Conservation (phyloP, 2,888 invertebrate species). For the Yponomeuta plumbellus region DNA sequence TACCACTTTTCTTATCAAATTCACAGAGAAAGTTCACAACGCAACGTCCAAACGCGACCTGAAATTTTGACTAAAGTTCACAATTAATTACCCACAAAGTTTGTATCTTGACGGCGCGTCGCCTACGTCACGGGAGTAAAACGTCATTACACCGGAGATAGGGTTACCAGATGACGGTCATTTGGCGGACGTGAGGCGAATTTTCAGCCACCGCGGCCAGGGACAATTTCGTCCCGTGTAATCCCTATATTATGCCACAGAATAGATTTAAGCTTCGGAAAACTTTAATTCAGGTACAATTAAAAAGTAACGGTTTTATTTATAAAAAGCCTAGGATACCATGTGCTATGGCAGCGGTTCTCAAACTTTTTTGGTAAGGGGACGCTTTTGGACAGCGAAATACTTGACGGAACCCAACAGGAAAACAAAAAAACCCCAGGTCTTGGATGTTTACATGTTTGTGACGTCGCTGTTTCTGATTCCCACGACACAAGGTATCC, state of each 20-base stretch:
- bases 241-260: background rate
- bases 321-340: too few species aligned
- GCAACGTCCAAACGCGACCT: background rate
- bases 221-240: background rate
- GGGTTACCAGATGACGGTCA: conserved; percentile 31
- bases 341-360: too few species aligned
- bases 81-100: conserved; percentile 11
- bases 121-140: conserved; percentile 8
- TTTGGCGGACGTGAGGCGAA: conserved; percentile 6
- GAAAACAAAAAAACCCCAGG: too few species aligned
- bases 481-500: too few species aligned
- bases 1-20: too few species aligned
- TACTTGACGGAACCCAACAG: too few species aligned
- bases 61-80: background rate
- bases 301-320: background rate
- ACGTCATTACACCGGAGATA: conserved; percentile 27
- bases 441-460: too few species aligned
- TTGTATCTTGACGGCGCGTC: conserved; percentile 4
- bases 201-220: background rate
- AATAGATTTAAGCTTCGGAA: background rate
- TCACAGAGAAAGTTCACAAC: background rate
- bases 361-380: too few species aligned
- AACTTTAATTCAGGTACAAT: background rate
- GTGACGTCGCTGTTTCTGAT: too few species aligned
- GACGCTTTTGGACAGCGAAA: too few species aligned